These are phyloP conservation scores for Oncopeltus fasciatus DNA, from an alignment of 1,140 invertebrate species.

Conservation along the genomic window DNA sequence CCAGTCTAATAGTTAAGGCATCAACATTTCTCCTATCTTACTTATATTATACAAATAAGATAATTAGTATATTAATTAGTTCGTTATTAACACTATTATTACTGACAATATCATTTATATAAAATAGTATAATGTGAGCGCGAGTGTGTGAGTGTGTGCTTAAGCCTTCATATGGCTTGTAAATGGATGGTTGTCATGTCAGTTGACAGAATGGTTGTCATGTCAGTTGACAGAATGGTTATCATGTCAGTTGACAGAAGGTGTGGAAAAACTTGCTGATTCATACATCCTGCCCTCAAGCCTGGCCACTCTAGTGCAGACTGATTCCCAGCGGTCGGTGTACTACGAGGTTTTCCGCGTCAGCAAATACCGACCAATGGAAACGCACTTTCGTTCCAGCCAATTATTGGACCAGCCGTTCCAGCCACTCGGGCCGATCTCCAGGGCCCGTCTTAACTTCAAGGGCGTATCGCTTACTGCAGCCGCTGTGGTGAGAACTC, in stretches of 20 bases:
- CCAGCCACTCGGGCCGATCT: background rate
- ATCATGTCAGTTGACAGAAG: background rate
- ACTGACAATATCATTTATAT: background rate
- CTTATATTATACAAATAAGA: no score
- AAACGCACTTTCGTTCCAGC: background rate
- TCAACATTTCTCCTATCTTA: no score
- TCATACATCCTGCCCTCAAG: conserved; percentile 9
- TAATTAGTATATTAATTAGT: no score
- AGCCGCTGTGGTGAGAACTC: background rate
- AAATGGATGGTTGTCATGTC: background rate
- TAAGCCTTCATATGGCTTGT: background rate
- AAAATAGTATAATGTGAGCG: background rate
- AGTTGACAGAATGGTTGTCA: background rate
- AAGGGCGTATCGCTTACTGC: background rate
- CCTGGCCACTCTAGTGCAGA: conserved; percentile 3
- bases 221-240: background rate
- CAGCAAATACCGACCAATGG: background rate
- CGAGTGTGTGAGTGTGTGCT: background rate
- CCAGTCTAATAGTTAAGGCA: no score
- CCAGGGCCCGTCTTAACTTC: background rate
- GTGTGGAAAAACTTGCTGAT: background rate
- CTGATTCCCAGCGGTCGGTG: background rate
- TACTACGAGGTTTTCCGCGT: conserved; percentile 1
- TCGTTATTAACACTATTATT: background rate
- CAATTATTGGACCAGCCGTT: background rate